Percentiles rank a stretch among this genome's conserved stretches.
Conservation (phyloP, 2,113 vertebrate genomes). For the Ammospiza nelsoni region DNA sequence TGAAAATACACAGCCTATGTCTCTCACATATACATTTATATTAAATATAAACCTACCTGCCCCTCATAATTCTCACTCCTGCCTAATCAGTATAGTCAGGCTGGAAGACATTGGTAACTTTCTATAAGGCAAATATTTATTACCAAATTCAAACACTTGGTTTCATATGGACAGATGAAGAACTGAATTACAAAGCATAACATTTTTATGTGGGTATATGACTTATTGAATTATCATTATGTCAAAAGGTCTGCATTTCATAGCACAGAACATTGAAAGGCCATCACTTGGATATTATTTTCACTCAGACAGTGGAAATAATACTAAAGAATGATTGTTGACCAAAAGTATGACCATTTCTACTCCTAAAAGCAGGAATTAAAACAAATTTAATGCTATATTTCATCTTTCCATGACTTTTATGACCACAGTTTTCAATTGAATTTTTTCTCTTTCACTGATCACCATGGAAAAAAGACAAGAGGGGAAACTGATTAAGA, state of each 20-base stretch:
- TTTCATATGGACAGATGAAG: not conserved
- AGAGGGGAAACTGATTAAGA: not conserved
- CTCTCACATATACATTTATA: not conserved
- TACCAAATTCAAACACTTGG: not conserved
- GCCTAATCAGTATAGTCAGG: not conserved
- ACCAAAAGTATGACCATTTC: not conserved
- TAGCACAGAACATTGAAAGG: not conserved
- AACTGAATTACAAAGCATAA: not conserved
- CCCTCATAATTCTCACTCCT: not conserved
- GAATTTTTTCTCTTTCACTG: not conserved
- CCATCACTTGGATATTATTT: not conserved
- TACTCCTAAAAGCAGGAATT: not conserved
- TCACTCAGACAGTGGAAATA: not conserved
- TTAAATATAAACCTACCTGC: not conserved
- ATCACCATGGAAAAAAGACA: constrained; percentile 1
- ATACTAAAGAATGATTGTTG: not conserved
- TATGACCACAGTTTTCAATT: not conserved
- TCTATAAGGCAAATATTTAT: not conserved
- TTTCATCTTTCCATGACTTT: not conserved
- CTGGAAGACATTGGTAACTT: not conserved
- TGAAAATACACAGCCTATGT: not conserved
- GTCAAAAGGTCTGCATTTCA: not conserved
- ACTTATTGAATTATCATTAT: not conserved
- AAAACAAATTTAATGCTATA: not conserved
- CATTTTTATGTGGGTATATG: not conserved